These are phyloP conservation scores for Agonopterix alstromeriana DNA, from an alignment of 2,888 invertebrate species.

Conservation along the genomic window DNA sequence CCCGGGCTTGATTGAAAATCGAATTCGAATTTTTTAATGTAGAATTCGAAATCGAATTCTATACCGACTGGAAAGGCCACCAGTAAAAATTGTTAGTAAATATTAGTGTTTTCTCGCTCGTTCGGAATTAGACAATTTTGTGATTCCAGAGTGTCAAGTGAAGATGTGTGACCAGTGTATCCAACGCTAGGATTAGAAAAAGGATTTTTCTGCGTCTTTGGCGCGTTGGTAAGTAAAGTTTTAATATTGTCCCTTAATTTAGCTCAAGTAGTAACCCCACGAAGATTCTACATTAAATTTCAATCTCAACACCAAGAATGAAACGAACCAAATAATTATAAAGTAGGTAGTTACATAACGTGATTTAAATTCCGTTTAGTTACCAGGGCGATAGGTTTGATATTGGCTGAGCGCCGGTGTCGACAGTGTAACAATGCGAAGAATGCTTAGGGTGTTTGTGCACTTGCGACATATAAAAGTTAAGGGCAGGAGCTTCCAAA, in stretches of 20 bases:
- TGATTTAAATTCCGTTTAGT: conserved; percentile 10
- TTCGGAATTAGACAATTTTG: conserved; percentile 20
- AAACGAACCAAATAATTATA: neutral
- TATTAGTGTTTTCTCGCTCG: conserved; percentile 6
- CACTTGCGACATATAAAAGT: no score
- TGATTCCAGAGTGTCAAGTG: conserved; percentile 27
- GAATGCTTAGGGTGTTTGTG: conserved; percentile 4
- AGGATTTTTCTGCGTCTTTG: conserved; percentile 35
- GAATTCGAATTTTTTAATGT: conserved; percentile 30
- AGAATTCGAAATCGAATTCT: conserved; percentile 22
- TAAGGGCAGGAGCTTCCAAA: no score
- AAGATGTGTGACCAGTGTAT: conserved; percentile 66
- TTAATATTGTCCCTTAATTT: neutral
- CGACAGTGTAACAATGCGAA: conserved; percentile 6
- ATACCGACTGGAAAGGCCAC: conserved; percentile 68
- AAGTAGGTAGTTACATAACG: conserved; percentile 10
- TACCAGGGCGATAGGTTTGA: conserved; percentile 24
- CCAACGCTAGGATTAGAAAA: conserved; percentile 38
- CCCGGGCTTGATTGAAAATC: conserved; percentile 43
- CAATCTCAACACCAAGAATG: no score
- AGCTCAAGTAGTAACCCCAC: no score
- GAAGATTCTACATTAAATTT: no score
- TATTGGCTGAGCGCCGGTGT: conserved; percentile 25
- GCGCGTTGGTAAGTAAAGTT: conserved; percentile 37
- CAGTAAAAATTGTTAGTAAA: conserved; percentile 11